Base-by-base conservation (phyloP, 2,888 invertebrate genomes). In the Xanthia icteritia region DNA sequence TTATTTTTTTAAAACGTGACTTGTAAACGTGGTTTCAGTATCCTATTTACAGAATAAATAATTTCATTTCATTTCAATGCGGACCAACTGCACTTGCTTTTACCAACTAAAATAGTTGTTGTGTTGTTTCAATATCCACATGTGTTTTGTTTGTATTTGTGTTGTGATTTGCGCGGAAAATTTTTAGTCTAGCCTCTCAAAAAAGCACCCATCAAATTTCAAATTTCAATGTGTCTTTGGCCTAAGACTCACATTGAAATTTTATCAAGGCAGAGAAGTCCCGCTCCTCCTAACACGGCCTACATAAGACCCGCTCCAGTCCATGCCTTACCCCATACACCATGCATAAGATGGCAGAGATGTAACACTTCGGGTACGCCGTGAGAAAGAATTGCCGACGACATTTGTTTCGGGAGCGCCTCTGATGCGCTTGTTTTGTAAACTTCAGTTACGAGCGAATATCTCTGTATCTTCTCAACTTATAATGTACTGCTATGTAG, bases 331-430 rank as follows among this genome's bases (percentile, higher is more conserved):
- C n/a, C 63, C 91, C 91, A 83, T 74, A 48, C 78, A 17, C 79
- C 76, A 77, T 86, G 91, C 91, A 90, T 93, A 92, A 93, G 93
- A 92, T 91, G 92, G 90, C 89, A 92, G 93, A 92, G 93, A 93
- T 94, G 94, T 92, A 92, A 92, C 91, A 90, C 91, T 89, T 91
- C 89, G 91, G 91, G 91, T 88, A 91, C 82, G 70, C 92, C 94
- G 95, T 95, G 95, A 94, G 95, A 95, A 95, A 92, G 93, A 93
- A 95, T 92, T 92, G 92, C 89, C 91, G 93, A 88, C 93, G 92
- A 94, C 95, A 95, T 95, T 95, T 95, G 94, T 94, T 93, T 92
- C 93, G 90, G 85, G 92, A 92, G 90, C 92, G 90, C 90, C 92
- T 92, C 90, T 91, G 92, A 92, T 92, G 91, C 92, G 90, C 90